Percentiles rank a stretch among this genome's conserved stretches.
phyloP scores from a whole-genome alignment of 1,140 invertebrate genomes.

The Anastrepha ludens region DNA sequence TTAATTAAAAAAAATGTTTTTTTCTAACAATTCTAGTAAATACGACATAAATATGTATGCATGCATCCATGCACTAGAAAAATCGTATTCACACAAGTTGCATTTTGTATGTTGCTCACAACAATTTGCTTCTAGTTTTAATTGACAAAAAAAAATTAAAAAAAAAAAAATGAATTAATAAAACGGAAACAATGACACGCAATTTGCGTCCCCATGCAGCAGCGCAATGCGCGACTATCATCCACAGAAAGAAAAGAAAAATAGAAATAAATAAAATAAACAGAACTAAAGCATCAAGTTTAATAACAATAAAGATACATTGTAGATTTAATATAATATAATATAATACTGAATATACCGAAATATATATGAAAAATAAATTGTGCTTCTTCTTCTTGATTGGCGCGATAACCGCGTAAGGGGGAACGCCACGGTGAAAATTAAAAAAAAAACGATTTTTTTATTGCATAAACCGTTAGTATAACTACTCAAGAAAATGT shows the following conservation, averaged over 20 bases:
- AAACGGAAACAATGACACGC: not conserved
- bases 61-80: too few species aligned
- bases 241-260: not conserved
- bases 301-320: conserved; percentile 33
- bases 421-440: too few species aligned
- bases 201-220: not conserved
- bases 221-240: not conserved
- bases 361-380: conserved; percentile 39
- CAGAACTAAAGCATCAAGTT: conserved; percentile 24
- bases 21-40: too few species aligned
- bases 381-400: not conserved
- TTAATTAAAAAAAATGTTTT: too few species aligned
- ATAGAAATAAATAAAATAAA: not conserved
- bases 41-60: too few species aligned
- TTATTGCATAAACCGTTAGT: too few species aligned
- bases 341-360: conserved; percentile 9
- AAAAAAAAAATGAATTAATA: not conserved
- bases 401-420: too few species aligned
- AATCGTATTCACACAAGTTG: too few species aligned
- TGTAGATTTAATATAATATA: conserved; percentile 47
- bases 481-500: too few species aligned
- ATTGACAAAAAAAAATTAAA: not conserved
- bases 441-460: too few species aligned
- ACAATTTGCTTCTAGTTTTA: not conserved
- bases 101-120: not conserved